Base-by-base conservation (phyloP, 2,797 vertebrate species). In the Coregonus suidteri region DNA sequence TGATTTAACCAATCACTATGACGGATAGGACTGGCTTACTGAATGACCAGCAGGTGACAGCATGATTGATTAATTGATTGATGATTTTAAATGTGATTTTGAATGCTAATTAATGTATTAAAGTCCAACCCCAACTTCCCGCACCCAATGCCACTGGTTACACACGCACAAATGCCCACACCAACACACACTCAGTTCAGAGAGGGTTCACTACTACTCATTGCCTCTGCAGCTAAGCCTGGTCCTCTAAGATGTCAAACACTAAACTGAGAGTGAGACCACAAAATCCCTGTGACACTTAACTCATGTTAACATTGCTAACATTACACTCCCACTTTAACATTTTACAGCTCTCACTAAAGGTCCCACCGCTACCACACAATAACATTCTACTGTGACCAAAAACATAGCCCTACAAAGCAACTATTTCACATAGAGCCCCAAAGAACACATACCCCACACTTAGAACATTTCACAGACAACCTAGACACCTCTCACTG, bases 401-500 rank as follows among this genome's bases (percentile, higher is more conserved):
- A 51, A 75, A 88, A 85, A 82, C 82, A 83, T 68, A 4, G 75
- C 54, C 3, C 7, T 71, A 62, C 74, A 66, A 70, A 83, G 81
- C 79, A 41, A 11, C n/a, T 82, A 47, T 79, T 75, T 79, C 64
- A 75, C 79, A 13, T 1, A 30, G 11, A 14, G 14, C 73, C 84
- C 78, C 82, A 90, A 85, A 85, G 88, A 88, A 88, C 53, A 51
- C 15, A 79, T 76, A 77, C 56, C 62, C 78, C 77, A 76, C 47
- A 73, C 71, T 13, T 79, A 81, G 79, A 85, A 84, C 83, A 84
- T 83, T 84, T 89, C 82, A 75, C 80, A 82, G 72, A 69, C 78
- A 75, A 85, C 80, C 73, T 78, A 85, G 75, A 82, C 81, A 84
- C 77, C 80, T 80, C 78, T 52, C 37, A 35, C 1, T 4, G 80